Evolutionary conservation across 2,113 vertebrate species (phyloP), one percentile per base, ranked within the genome.

Genomic region (Sula dactylatra): DNA sequence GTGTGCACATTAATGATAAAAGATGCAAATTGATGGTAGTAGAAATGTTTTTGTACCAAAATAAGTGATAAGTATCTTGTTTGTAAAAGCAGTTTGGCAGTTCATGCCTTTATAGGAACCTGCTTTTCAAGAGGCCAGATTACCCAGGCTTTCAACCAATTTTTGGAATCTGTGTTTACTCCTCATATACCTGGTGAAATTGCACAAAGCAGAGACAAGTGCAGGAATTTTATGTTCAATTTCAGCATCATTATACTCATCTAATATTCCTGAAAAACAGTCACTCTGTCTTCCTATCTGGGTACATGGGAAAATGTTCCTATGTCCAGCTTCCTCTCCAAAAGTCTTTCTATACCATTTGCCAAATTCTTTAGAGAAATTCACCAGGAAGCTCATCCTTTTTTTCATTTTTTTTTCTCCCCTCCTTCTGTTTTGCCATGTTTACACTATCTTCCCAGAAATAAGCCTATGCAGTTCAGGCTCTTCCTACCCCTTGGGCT

Each of bases 361-460:
- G 10, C 9, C 13, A 52, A 11, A 71, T 76, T 91, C 18, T 89
- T 44, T 61, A 49, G 44, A 65, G 31, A 45, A 67, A 42, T 93
- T 27, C 4, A 26, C 65, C 13, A 7, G 83, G 64, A 90, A 36
- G 13, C 16, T 83, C 2, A 11, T 38, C 0, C 21, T 40, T 16
- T 27, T 55, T 32, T n/a, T 5, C 1, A 6, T 58, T n/a, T 7
- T 22, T 29, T 2, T 2, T 4, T 4, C 44, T 44, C 1, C 6
- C 2, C 7, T 21, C 13, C 6, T 71, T 55, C 16, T 44, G 2
- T 86, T 83, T 93, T 45, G 24, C 36, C 8, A 15, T 7, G 9
- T 81, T 34, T 4, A 24, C 13, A 4, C 38, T 78, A 8, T 58
- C 32, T 76, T 85, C 24, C 29, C 29, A 55, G 47, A 87, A 85